Evolutionary conservation across 1,140 invertebrate species (phyloP).

Genomic region (Leptinotarsa undecemlineata): DNA sequence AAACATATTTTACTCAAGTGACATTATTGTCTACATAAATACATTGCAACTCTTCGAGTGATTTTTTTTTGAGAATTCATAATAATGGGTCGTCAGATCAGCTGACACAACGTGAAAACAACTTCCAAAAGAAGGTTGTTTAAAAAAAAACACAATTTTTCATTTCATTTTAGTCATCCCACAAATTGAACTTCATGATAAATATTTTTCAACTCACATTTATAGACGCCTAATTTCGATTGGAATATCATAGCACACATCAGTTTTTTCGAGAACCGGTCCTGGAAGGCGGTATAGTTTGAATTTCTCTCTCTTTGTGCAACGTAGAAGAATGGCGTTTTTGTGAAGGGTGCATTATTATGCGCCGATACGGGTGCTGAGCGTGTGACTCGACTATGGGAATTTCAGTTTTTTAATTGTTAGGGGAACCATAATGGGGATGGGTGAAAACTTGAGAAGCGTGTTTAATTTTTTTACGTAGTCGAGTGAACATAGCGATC

Average conservation of each 20-base stretch:
- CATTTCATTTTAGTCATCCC: too few species aligned
- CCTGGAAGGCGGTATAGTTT: constrained; percentile 1
- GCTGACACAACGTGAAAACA: too few species aligned
- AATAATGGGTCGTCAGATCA: too few species aligned
- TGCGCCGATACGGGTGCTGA: constrained; percentile 25
- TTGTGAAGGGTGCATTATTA: constrained; percentile 27
- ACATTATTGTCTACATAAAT: too few species aligned
- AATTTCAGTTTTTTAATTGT: constrained; percentile 24
- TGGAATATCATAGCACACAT: not conserved
- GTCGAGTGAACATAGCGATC: not conserved
- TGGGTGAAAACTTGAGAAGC: constrained; percentile 12
- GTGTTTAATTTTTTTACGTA: constrained; percentile 15
- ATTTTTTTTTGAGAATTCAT: too few species aligned
- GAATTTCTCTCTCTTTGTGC: constrained; percentile 15
- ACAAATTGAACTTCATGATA: too few species aligned
- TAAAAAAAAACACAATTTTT: too few species aligned
- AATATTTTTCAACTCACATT: too few species aligned
- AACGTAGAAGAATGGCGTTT: constrained; percentile 20
- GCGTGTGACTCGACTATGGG: constrained; percentile 26
- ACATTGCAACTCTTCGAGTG: too few species aligned
- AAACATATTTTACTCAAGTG: too few species aligned
- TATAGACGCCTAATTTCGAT: too few species aligned
- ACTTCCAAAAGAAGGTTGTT: too few species aligned
- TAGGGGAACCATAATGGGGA: constrained; percentile 8
- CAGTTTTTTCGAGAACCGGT: not conserved